Evolutionary conservation across 2,797 vertebrate genomes (phyloP).

Genomic region (Peromyscus aztecus): DNA sequence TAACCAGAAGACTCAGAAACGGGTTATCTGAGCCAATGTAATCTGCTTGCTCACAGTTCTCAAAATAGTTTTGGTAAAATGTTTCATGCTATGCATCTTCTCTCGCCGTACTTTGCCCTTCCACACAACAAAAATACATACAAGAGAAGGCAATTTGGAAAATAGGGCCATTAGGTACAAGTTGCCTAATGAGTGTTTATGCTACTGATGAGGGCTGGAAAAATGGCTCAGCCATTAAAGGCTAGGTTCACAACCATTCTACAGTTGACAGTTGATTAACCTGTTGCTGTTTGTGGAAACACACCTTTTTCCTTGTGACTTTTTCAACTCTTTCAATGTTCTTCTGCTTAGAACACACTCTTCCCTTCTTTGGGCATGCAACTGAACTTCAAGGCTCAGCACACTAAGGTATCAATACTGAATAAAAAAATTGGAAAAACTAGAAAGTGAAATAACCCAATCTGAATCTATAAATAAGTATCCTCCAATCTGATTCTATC

Average conservation of each 20-base stretch:
- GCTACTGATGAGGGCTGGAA: no score
- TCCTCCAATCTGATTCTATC: neutral
- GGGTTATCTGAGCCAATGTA: neutral
- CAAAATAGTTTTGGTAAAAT: neutral
- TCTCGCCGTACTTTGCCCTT: slow-evolving; percentile 27
- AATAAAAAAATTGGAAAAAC: neutral
- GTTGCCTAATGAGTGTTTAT: neutral
- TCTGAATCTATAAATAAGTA: neutral
- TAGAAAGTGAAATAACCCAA: neutral
- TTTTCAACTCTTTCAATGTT: neutral
- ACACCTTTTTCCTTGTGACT: neutral
- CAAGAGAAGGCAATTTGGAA: neutral
- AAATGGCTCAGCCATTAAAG: neutral
- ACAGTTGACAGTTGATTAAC: neutral
- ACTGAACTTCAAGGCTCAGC: neutral
- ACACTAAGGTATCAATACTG: neutral
- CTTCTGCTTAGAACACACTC: neutral
- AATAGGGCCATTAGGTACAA: neutral
- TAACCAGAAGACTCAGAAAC: neutral
- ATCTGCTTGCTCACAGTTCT: neutral
- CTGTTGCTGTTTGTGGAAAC: slow-evolving; percentile 5
- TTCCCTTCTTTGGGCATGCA: neutral
- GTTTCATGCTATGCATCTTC: neutral
- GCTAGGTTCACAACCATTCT: neutral
- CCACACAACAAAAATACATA: neutral